Percentiles rank a stretch among this genome's conserved stretches.
These are phyloP conservation scores for Dendrolimus pini DNA, from an alignment of 2,888 invertebrate species.

Conservation along the genomic window DNA sequence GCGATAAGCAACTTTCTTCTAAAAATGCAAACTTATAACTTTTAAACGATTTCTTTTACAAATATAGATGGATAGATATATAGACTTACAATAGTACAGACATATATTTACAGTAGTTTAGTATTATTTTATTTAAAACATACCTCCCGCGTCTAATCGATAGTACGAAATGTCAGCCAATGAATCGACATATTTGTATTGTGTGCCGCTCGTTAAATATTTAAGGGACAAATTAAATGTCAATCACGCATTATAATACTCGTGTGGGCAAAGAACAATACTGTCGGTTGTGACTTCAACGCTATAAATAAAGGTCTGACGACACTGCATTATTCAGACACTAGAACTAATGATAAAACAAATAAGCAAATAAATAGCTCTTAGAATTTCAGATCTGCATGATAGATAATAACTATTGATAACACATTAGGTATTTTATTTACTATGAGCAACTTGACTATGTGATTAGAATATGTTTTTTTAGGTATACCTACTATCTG, in stretches of 20 bases:
- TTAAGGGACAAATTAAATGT: conserved; percentile 15
- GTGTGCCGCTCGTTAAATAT: background rate
- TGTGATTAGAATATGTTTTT: no score
- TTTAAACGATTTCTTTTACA: no score
- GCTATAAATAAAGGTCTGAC: conserved; percentile 55
- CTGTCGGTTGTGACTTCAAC: conserved; percentile 55
- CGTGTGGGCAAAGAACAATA: conserved; percentile 17
- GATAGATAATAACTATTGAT: background rate
- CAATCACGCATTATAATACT: conserved; percentile 28
- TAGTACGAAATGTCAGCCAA: background rate
- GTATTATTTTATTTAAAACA: no score
- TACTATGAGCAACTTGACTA: no score
- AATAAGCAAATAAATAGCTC: conserved; percentile 17
- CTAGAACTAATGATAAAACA: conserved; percentile 22
- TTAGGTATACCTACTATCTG: no score
- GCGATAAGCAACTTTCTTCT: no score
- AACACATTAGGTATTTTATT: no score
- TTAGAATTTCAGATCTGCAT: conserved; percentile 6
- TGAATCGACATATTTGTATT: background rate
- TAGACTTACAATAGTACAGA: no score
- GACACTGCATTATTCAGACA: conserved; percentile 36
- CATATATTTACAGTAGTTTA: no score
- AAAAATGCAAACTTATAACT: no score
- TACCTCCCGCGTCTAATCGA: no score
- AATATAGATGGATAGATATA: no score